These are phyloP conservation scores for Embiotoca jacksoni DNA, from an alignment of 2,113 vertebrate genomes.

Conservation along the genomic window DNA sequence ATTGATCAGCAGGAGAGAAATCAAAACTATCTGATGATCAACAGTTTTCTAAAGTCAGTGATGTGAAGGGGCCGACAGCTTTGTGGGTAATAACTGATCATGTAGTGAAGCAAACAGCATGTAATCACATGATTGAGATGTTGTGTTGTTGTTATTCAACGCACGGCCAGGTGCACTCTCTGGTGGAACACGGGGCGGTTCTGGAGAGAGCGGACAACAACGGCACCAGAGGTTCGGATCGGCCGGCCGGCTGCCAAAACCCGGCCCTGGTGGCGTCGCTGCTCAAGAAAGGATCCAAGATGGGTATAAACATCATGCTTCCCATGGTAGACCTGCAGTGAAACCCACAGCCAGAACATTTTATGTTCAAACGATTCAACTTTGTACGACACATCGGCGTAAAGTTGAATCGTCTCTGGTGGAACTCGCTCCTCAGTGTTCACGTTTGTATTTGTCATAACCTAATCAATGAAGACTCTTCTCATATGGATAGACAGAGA, in stretches of 20 bases:
- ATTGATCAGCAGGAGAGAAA: slow-evolving; percentile 48
- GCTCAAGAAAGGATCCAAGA: slow-evolving; percentile 94
- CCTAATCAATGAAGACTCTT: slow-evolving; percentile 33
- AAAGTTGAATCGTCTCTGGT: slow-evolving; percentile 11
- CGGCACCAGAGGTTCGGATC: slow-evolving; percentile 90
- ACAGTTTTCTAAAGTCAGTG: slow-evolving; percentile 2
- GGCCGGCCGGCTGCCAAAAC: slow-evolving; percentile 92
- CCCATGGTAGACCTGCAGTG: not conserved
- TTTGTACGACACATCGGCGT: not conserved
- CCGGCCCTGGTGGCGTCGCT: slow-evolving; percentile 91
- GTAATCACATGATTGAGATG: slow-evolving; percentile 7
- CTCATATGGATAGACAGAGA: slow-evolving; percentile 1
- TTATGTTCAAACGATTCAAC: not conserved
- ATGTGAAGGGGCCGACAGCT: not conserved
- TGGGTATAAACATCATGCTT: slow-evolving; percentile 81
- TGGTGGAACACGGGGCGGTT: slow-evolving; percentile 93
- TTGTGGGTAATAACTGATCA: not conserved
- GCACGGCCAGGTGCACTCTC: slow-evolving; percentile 90
- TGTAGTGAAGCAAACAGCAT: not conserved
- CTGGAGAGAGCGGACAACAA: slow-evolving; percentile 93
- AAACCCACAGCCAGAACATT: not conserved
- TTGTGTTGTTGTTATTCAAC: not conserved
- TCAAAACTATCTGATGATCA: slow-evolving; percentile 36
- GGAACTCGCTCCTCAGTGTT: not conserved
- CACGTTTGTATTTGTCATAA: slow-evolving; percentile 16